Evolutionary conservation across 2,888 invertebrate genomes (phyloP), one percentile per base, ranked within the genome.

Genomic region (Heliconius hortense): DNA sequence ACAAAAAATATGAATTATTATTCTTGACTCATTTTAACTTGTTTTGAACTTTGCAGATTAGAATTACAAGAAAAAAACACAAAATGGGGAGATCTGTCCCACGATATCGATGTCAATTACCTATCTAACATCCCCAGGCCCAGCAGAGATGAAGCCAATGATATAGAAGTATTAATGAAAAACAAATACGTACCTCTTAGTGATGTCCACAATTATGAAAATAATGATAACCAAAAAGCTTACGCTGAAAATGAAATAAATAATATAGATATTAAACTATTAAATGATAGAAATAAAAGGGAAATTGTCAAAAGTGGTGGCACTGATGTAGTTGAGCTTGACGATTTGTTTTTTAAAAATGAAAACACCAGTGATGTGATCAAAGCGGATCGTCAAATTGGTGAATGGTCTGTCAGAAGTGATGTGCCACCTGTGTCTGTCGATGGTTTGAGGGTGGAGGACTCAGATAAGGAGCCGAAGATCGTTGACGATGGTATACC

Each of bases 401-500:
- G 78, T 7, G 87, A 87, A 24, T 86, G 86, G 28, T 81, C 83
- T 0, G 83, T 87, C 0, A 84, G 79, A 71, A 81, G 82, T 7
- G 85, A 69, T 28, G 80, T 79, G 0, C 56, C 78, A 0, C 62
- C 77, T 0, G 81, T 94, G 0, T 82, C 84, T 71, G 90, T 96
- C 11, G 93, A 94, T 68, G 96, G 95, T 0, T 73, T 96, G 5
- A 90, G 96, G 69, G 87, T 96, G 1, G 96, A 96, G 77, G 89
- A 87, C 24, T 92, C 95, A 0, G 89, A 90, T n/a, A 96, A 95
- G 77, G 95, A 95, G 5, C 94, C 95, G 0, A 90, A 90, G 76
- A 91, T 93, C 21, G 87, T 92, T 3, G 94, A 94, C 10, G 87
- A 89, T 26, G 97, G 97, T 0, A 92, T 97, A 56, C 97, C 97